A percentile compares a stretch with the other conserved stretches of the same genome.
These are phyloP conservation scores for Enteromius unitaeniatus DNA, from an alignment of 2,797 vertebrate species.

Conservation along the genomic window DNA sequence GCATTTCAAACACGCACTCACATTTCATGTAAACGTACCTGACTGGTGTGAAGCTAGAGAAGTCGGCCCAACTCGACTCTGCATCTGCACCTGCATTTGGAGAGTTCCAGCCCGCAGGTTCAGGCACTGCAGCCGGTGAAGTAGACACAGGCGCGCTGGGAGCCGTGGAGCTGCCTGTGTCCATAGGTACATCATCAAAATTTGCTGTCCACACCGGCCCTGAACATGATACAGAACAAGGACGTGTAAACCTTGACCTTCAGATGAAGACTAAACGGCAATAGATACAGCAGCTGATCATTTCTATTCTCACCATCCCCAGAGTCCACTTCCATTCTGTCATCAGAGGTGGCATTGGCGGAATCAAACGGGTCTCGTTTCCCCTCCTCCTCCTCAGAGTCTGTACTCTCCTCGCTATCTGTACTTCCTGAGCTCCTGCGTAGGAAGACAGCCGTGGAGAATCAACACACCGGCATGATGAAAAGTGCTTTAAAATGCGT, in stretches of 20 bases:
- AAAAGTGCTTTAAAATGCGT: background rate
- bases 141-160: slow-evolving; percentile 63
- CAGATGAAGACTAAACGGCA: background rate
- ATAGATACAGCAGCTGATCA: background rate
- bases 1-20: no score
- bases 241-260: background rate
- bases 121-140: slow-evolving; percentile 71
- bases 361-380: slow-evolving; percentile 91
- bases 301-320: slow-evolving; percentile 70
- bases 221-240: slow-evolving; percentile 60
- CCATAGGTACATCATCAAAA: slow-evolving; percentile 96
- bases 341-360: slow-evolving; percentile 81
- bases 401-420: slow-evolving; percentile 97
- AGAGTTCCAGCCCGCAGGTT: slow-evolving; percentile 87
- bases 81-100: slow-evolving; percentile 72
- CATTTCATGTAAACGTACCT: slow-evolving; percentile 74
- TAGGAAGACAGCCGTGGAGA: background rate
- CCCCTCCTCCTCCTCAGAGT: slow-evolving; percentile 94
- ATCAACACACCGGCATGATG: background rate
- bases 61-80: slow-evolving; percentile 93
- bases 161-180: slow-evolving; percentile 85
- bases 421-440: slow-evolving; percentile 93
- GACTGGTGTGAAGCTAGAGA: slow-evolving; percentile 88
- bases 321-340: slow-evolving; percentile 96
- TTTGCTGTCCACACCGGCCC: slow-evolving; percentile 93